These are phyloP conservation scores for Deroplatys truncata DNA, from an alignment of 2,888 invertebrate genomes.

Conservation along the genomic window DNA sequence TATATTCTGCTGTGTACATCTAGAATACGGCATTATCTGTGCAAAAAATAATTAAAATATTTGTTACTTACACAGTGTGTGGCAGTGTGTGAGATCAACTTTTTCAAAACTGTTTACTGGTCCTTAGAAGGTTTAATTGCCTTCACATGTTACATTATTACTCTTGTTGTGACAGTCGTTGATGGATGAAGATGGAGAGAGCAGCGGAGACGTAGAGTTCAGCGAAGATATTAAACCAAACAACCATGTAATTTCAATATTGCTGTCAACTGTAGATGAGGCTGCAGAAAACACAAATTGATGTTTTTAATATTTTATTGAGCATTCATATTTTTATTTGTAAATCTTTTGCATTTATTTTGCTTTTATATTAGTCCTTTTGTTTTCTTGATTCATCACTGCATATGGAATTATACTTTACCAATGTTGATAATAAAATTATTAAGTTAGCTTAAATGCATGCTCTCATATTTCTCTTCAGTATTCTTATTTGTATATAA, in stretches of 20 bases:
- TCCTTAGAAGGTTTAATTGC: neutral
- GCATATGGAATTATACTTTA: constrained; percentile 8
- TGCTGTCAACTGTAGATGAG: neutral
- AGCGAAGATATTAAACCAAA: constrained; percentile 16
- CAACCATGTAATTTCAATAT: constrained; percentile 22
- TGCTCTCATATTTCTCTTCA: neutral
- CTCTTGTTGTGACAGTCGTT: constrained; percentile 25
- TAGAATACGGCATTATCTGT: too few relatives aligned
- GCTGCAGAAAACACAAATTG: constrained; percentile 2
- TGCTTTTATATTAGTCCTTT: neutral
- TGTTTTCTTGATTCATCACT: neutral
- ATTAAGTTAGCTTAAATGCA: neutral
- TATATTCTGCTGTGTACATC: too few relatives aligned
- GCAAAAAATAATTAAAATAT: neutral
- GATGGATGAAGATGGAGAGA: constrained; percentile 22
- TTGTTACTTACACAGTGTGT: neutral
- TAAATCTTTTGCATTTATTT: neutral
- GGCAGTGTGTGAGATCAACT: neutral
- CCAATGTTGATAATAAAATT: neutral
- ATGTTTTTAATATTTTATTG: neutral
- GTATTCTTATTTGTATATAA: neutral
- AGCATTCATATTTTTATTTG: neutral
- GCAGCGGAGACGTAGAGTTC: constrained; percentile 11
- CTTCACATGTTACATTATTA: neutral
- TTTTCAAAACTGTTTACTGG: neutral